Conservation (phyloP, 2,888 invertebrate species). For the Augochlorella aurata region DNA sequence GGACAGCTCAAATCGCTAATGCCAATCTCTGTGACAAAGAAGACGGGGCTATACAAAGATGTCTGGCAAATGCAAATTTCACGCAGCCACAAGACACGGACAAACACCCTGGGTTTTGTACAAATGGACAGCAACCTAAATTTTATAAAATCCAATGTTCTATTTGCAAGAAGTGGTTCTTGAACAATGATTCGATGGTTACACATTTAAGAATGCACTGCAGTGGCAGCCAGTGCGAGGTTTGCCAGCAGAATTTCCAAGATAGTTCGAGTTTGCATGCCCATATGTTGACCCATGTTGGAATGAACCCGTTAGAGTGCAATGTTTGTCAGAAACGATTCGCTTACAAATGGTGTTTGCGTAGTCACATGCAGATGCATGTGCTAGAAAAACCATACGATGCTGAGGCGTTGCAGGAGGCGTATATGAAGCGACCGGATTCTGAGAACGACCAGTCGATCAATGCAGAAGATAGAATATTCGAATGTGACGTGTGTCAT, state of each 20-base stretch:
- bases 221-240: slow-evolving; percentile 75
- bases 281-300: slow-evolving; percentile 78
- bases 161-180: slow-evolving; percentile 80
- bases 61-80: slow-evolving; percentile 65
- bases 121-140: slow-evolving; percentile 72
- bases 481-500: slow-evolving; percentile 72
- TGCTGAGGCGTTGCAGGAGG: slow-evolving; percentile 66
- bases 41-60: slow-evolving; percentile 73
- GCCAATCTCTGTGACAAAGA: slow-evolving; percentile 75
- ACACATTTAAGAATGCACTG: slow-evolving; percentile 78
- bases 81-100: slow-evolving; percentile 59
- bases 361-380: slow-evolving; percentile 77
- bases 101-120: slow-evolving; percentile 59
- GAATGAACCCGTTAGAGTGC: slow-evolving; percentile 77
- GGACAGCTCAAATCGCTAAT: slow-evolving; percentile 74
- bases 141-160: slow-evolving; percentile 80
- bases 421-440: slow-evolving; percentile 66
- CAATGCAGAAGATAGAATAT: slow-evolving; percentile 60
- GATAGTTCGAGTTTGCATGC: slow-evolving; percentile 75
- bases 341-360: slow-evolving; percentile 76
- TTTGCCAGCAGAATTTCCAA: slow-evolving; percentile 76
- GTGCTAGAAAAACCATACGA: slow-evolving; percentile 76
- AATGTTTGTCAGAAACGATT: slow-evolving; percentile 78
- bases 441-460: slow-evolving; percentile 54
- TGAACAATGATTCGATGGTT: slow-evolving; percentile 80